A percentile compares a stretch with the other conserved stretches of the same genome.
Evolutionary conservation across 2,797 vertebrate genomes (phyloP).

Genomic region (Luscinia megarhynchos): DNA sequence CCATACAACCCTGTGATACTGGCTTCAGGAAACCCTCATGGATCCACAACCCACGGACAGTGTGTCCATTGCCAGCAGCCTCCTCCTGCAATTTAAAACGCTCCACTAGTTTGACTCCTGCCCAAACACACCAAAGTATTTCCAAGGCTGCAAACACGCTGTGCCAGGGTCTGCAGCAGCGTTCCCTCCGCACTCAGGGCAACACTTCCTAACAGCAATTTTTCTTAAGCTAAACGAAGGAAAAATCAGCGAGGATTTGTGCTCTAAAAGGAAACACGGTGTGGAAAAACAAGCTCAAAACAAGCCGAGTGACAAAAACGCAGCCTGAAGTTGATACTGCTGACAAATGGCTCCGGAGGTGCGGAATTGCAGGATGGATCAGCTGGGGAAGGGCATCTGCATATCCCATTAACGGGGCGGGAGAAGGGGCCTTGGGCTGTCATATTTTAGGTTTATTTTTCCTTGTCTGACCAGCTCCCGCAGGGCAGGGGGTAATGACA

Average conservation of each 20-base stretch:
- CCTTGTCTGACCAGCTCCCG: slow-evolving; percentile 70
- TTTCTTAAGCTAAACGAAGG: not conserved
- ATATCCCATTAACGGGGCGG: not conserved
- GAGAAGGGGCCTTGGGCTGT: slow-evolving; percentile 21
- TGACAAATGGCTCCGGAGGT: slow-evolving; percentile 2
- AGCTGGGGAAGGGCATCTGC: slow-evolving; percentile 45
- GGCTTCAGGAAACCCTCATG: not conserved
- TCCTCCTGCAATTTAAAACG: not conserved
- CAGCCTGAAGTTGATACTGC: not conserved
- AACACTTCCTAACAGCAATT: fast-evolving
- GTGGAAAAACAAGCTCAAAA: not conserved
- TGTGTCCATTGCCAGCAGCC: not conserved
- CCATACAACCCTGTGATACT: fast-evolving
- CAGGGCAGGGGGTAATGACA: slow-evolving; percentile 72
- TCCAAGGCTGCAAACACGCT: not conserved
- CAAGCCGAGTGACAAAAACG: not conserved
- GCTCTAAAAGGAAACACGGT: fast-evolving
- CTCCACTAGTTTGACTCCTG: not conserved
- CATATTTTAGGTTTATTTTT: slow-evolving; percentile 71
- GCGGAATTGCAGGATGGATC: slow-evolving; percentile 3
- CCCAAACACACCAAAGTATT: not conserved
- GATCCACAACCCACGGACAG: not conserved
- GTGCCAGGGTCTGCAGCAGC: not conserved
- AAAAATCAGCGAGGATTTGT: not conserved
- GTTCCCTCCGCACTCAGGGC: fast-evolving